Conservation (phyloP, 2,113 vertebrate species). For the Nothobranchius kuhntae region DNA sequence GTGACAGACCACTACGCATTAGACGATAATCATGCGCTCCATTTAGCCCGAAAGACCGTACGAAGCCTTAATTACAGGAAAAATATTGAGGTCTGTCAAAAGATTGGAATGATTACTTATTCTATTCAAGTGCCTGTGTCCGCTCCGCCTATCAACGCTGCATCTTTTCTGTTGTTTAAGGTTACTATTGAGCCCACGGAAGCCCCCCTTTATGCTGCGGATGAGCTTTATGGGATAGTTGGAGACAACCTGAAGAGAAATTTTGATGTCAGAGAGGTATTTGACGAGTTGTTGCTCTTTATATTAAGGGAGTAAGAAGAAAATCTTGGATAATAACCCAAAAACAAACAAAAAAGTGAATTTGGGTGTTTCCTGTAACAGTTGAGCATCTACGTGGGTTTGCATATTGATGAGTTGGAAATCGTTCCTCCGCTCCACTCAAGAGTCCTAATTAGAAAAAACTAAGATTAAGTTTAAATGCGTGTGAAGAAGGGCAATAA, state of each 20-base stretch:
- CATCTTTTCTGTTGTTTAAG: conserved; percentile 63
- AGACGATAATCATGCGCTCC: conserved; percentile 93
- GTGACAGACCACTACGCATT: conserved; percentile 94
- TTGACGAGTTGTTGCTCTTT: neutral
- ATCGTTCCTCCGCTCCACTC: neutral
- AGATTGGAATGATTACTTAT: neutral
- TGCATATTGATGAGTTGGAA: neutral
- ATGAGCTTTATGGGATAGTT: conserved; percentile 97
- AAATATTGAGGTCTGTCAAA: conserved; percentile 84
- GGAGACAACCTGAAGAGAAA: conserved; percentile 92
- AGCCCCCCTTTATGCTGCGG: conserved; percentile 90
- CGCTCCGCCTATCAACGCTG: neutral
- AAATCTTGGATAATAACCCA: too few relatives aligned
- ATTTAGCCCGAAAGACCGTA: conserved; percentile 89
- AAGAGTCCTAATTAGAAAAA: neutral
- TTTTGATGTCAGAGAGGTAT: conserved; percentile 94
- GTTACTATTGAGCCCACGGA: conserved; percentile 87
- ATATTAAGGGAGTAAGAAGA: too few relatives aligned
- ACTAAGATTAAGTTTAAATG: conserved; percentile 1
- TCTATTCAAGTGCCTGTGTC: neutral
- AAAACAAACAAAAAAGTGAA: too few relatives aligned
- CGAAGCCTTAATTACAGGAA: conserved; percentile 92
- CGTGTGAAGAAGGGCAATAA: neutral
- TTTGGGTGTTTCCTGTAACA: too few relatives aligned
- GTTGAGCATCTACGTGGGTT: neutral